These are phyloP conservation scores for Boloria selene DNA, from an alignment of 2,888 invertebrate species.

Conservation along the genomic window DNA sequence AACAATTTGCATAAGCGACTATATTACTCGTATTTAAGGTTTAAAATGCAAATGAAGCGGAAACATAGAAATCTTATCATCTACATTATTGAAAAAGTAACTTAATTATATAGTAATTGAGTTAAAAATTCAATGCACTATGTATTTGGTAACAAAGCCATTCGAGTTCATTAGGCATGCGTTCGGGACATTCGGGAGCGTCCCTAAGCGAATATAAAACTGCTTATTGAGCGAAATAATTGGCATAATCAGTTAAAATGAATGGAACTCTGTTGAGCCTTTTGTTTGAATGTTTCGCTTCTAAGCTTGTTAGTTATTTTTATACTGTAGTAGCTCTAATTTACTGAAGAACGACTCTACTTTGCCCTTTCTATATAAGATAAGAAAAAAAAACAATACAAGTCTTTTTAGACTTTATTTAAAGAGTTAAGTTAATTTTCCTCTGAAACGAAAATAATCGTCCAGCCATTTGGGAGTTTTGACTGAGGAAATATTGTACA, in stretches of 20 bases:
- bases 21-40: conserved; percentile 31
- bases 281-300: conserved; percentile 14
- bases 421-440: no score
- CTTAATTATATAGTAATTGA: background rate
- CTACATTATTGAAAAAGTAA: background rate
- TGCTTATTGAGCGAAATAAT: conserved; percentile 40
- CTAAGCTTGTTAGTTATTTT: conserved; percentile 2
- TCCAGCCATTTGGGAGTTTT: no score
- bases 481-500: no score
- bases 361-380: no score
- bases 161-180: conserved; percentile 41
- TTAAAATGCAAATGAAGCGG: conserved; percentile 34
- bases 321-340: background rate
- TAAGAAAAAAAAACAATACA: no score
- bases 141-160: conserved; percentile 38
- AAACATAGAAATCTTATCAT: background rate
- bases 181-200: conserved; percentile 31
- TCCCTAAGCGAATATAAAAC: conserved; percentile 37
- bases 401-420: no score
- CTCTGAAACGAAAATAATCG: no score
- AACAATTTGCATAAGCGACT: conserved; percentile 27
- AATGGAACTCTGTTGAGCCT: conserved; percentile 17
- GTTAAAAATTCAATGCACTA: conserved; percentile 2
- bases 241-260: conserved; percentile 35
- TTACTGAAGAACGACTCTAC: background rate